Percentiles rank a stretch among this genome's conserved stretches.
Evolutionary conservation across 2,113 vertebrate species (phyloP).

Genomic region (Acanthochromis polyacanthus): DNA sequence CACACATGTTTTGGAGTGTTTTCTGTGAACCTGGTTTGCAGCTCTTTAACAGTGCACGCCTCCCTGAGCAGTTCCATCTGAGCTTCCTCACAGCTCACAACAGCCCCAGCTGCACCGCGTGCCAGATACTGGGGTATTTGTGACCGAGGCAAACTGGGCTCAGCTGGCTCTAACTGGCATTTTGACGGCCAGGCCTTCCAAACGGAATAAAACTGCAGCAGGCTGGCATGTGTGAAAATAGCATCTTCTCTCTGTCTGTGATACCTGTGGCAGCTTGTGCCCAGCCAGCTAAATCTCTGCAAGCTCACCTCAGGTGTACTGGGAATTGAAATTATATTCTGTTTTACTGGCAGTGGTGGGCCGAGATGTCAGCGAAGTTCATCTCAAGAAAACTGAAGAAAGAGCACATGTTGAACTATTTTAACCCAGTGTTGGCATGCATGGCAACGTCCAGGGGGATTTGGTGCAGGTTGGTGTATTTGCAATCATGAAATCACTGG

Average conservation of each 20-base stretch:
- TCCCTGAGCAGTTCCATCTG: constrained; percentile 28
- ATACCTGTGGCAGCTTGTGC: constrained; percentile 46
- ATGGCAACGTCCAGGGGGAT: constrained; percentile 17
- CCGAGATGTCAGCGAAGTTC: constrained; percentile 49
- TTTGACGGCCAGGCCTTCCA: constrained; percentile 43
- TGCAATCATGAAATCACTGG: constrained; percentile 11
- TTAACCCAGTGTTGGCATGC: constrained; percentile 31
- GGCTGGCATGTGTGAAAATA: constrained; percentile 60
- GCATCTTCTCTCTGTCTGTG: constrained; percentile 36
- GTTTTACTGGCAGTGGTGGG: constrained; percentile 47
- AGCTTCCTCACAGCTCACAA: constrained; percentile 28
- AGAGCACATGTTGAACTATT: constrained; percentile 38
- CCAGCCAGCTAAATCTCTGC: constrained; percentile 47
- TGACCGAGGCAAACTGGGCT: constrained; percentile 52
- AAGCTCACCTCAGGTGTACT: constrained; percentile 38
- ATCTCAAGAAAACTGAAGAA: constrained; percentile 41
- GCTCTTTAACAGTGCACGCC: constrained; percentile 40
- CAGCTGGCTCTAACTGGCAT: constrained; percentile 53
- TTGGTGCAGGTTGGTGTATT: constrained; percentile 18
- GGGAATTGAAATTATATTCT: constrained; percentile 53
- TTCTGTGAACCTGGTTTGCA: constrained; percentile 28
- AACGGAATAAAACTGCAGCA: constrained; percentile 48
- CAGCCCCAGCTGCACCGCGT: constrained; percentile 11
- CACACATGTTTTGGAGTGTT: constrained; percentile 13
- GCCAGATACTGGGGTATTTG: constrained; percentile 31